Evolutionary conservation across 1,140 invertebrate genomes (phyloP), one percentile per base, ranked within the genome.

Genomic region (Periplaneta americana): DNA sequence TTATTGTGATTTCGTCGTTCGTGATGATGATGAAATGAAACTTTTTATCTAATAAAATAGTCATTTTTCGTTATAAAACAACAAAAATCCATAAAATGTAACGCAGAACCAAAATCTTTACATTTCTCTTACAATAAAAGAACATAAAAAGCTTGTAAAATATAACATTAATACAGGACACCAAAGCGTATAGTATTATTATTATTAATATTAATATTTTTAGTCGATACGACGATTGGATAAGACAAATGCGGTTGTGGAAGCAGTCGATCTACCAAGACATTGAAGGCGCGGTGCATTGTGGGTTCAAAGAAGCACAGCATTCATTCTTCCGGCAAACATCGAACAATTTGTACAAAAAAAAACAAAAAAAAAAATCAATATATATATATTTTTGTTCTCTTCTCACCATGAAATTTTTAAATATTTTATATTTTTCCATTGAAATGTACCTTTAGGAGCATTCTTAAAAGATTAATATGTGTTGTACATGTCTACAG

Each of bases 401-500:
- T 66, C 0, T 66, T n/a, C 48, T 66, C 48, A n/a, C 48, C 11
- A 48, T 15, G 48, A 66, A n/a, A n/a, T n/a, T n/a, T n/a, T n/a
- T n/a, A n/a, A n/a, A n/a, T n/a, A n/a, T n/a, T n/a, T n/a, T n/a
- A n/a, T n/a, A n/a, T 28, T 66, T 48, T 66, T 66, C 13, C n/a
- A 28, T 66, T 66, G 48, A 66, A n/a, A 66, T 66, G 48, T 66
- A 66, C 48, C 48, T n/a, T 66, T n/a, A 6, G 22, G 48, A 66
- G 15, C 9, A 66, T 66, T 22, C 22, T 66, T 66, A 66, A 28
- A n/a, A n/a, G 57, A 80, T 34, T 74, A 80, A 80, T 80, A 80
- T 80, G 8, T 39, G 77, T n/a, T 78, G 37, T 80, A 66, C 66
- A 66, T 80, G n/a, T 80, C 39, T 66, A 80, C 22, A 80, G 32